Conservation (phyloP, 2,797 vertebrate genomes). For the Poecilia gillii region DNA sequence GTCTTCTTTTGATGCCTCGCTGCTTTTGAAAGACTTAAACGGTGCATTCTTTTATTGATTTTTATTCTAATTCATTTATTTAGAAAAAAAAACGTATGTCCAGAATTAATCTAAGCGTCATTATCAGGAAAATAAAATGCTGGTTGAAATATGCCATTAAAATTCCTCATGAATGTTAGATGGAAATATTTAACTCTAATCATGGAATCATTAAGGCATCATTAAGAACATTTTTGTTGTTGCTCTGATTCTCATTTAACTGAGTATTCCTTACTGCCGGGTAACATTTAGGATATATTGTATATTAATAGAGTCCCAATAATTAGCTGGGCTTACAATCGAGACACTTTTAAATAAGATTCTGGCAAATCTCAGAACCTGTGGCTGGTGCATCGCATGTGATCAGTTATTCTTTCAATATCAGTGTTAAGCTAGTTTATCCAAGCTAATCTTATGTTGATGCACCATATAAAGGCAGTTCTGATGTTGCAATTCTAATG, state of each 20-base stretch:
- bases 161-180: background rate
- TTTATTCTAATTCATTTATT: background rate
- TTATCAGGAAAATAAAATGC: background rate
- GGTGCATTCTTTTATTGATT: background rate
- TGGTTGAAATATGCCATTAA: background rate
- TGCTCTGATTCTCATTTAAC: background rate
- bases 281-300: background rate
- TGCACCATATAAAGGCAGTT: background rate
- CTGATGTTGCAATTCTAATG: background rate
- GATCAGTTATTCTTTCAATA: background rate
- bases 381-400: background rate
- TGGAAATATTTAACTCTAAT: background rate
- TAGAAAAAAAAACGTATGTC: background rate
- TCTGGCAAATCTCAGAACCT: background rate
- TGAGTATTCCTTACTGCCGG: background rate
- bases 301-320: background rate
- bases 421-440: background rate
- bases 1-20: slow-evolving; percentile 32
- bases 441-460: background rate
- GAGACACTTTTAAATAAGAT: background rate
- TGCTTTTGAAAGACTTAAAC: background rate
- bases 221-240: too few relatives aligned
- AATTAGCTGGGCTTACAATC: background rate
- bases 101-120: background rate
- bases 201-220: background rate